Evolutionary conservation across 2,113 vertebrate genomes (phyloP), one percentile per base, ranked within the genome.

Genomic region (Aegotheles bennettii): DNA sequence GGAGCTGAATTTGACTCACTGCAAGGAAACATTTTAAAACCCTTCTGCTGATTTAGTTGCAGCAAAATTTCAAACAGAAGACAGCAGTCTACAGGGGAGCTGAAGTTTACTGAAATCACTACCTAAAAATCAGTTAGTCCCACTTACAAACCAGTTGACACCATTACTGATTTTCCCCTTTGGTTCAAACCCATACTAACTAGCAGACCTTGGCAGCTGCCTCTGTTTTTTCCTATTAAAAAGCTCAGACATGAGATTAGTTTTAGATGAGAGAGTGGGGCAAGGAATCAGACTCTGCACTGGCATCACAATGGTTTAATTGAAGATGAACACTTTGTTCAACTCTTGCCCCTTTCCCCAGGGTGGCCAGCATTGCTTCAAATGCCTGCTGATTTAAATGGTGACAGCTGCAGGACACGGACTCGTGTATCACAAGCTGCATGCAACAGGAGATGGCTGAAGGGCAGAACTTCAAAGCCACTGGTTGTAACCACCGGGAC

Each of bases 401-500:
- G 96, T 87, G 96, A 97, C 98, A 98, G 98, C 98, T 98, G 98
- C 97, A 79, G 93, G 96, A 96, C 96, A 78, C 54, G 63, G 96
- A 94, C 92, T 95, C 94, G 90, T 76, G 94, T 94, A 91, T 95
- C 95, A 94, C 96, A 96, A 26, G 96, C 96, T 83, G 88, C 21
- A 2, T 97, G 97, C 97, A 97, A 76, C 51, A 96, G 94, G 96
- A 98, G 97, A 97, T 97, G 97, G 97, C 97, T 96, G 97, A 91
- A 94, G 95, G 97, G 96, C 97, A 96, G 88, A 86, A 98, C 98
- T 98, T 98, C 98, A 98, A 98, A 98, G 98, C 69, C 25, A 6
- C 47, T 90, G 83, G 63, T 63, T 84, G 95, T 71, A 96, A 69
- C 96, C 97, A 95, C 95, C 89, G 87, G 29, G 88, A 42, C 83